These are phyloP conservation scores for Empidonax traillii DNA, from an alignment of 2,113 vertebrate genomes.

Conservation along the genomic window DNA sequence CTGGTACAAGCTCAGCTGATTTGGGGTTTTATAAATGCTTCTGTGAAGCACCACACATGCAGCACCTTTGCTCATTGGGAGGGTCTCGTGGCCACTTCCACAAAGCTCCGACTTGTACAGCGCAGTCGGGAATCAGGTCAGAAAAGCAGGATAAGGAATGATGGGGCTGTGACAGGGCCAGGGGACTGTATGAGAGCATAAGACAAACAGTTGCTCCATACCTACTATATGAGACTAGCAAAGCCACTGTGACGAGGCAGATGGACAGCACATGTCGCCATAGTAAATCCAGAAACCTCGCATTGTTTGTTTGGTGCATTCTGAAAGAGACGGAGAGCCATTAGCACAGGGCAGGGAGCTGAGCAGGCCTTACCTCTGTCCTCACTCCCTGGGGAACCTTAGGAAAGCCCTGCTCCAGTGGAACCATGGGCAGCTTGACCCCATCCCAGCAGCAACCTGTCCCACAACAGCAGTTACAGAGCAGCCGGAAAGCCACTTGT, in stretches of 20 bases:
- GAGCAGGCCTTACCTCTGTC: not conserved
- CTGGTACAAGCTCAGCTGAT: not conserved
- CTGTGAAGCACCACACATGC: not conserved
- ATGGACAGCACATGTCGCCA: slow-evolving; percentile 96
- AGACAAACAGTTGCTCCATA: slow-evolving; percentile 61
- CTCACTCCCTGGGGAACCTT: not conserved
- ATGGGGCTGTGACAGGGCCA: not conserved
- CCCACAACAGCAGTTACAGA: not conserved
- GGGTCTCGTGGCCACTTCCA: not conserved
- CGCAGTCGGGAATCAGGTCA: not conserved
- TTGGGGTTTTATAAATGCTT: not conserved
- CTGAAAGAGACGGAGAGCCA: slow-evolving; percentile 69
- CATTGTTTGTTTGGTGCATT: slow-evolving; percentile 99
- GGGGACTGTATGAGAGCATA: not conserved
- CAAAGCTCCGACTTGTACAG: not conserved
- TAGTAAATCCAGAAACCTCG: slow-evolving; percentile 94
- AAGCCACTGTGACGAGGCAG: slow-evolving; percentile 86
- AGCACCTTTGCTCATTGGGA: not conserved
- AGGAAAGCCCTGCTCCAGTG: not conserved
- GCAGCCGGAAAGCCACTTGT: not conserved
- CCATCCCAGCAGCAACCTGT: not conserved
- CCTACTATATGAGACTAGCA: slow-evolving; percentile 97
- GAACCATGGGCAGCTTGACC: not conserved
- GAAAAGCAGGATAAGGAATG: not conserved
- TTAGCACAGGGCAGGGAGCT: slow-evolving; percentile 34